Evolutionary conservation across 92 coral and sea anemone genomes (phyloP), one percentile per base, ranked within the genome.

Genomic region (Umimayanthus chanpuru): DNA sequence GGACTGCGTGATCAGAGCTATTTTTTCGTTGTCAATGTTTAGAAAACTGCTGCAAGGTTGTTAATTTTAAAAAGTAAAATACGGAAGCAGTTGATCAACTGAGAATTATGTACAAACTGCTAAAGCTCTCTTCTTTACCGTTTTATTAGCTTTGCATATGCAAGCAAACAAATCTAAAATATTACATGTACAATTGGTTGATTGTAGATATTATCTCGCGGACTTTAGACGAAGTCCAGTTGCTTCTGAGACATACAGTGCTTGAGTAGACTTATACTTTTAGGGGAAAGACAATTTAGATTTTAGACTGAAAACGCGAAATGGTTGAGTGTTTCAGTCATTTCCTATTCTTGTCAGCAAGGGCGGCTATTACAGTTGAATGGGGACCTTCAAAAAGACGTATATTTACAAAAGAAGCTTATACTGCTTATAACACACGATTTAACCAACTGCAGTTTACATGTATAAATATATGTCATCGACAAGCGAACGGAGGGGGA

Each of bases 141-240:
- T 20, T 75, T 39, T 36, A 36, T 75, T 36, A 7, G 79, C 26
- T 32, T 8, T 75, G 9, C 15, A 75, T 75, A 75, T 39, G 28
- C 79, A 75, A 9, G 79, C 79, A 75, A 75, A 75, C 53, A 75
- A 20, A 75, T 75, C 11, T 26, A 43, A 75, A n/a, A 39, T 71
- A 28, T 28, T 26, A 26, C 38, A 71, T 4, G n/a, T 36, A 20
- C 79, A 18, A 4, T 6, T 39, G 53, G 47, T 39, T 32, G 14
- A 18, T 5, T 75, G 44, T 75, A 61, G 68, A 61, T 61, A 61
- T 61, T 20, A 61, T 61, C 68, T 61, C 68, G 7, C 68, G 58
- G 20, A 21, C 9, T 9, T 61, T 9, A 21, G 5, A 9, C 68
- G 8, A 4, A 5, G 58, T 12, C 2, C 18, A 53, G 18, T 53